Evolutionary conservation across 64 coral and sea anemone species (phyloP), one percentile per base, ranked within the genome.

Genomic region (Montipora sp.): DNA sequence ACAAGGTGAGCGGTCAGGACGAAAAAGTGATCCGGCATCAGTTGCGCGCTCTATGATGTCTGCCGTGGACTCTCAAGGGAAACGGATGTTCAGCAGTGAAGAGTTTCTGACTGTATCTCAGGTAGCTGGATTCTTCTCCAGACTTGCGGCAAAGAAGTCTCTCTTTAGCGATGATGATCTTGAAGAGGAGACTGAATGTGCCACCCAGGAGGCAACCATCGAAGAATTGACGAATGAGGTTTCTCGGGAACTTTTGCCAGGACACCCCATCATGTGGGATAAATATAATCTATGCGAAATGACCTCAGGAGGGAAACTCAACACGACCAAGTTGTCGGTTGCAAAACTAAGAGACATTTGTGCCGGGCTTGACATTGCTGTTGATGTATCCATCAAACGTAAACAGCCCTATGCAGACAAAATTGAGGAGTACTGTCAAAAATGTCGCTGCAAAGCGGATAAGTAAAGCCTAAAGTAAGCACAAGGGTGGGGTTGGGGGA

Each of bases 91-190:
- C 81, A 72, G 59, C 19, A 74, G 84, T 68, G 90, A 89, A 49
- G 95, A 96, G 58, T 96, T 89, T 88, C 87, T 96, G 68, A 90
- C 95, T 86, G 87, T 80, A 76, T 84, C 76, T 75, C 95, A 96
- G 47, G 67, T 96, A 48, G 51, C 90, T 89, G 87, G 90, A 78
- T 90, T 84, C 61, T 92, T 96, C 84, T 93, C 95, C 78, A 89
- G 91, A 89, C 87, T 84, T 83, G 78, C 95, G 14, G 67, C 91
- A 82, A 93, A 93, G 70, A 90, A 87, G 73, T 90, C 81, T 77
- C 75, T 94, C 63, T 81, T 83, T 75, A 88, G 36, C 36, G 81
- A 87, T 80, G 87, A 90, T 80, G 81, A 90, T 96, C 89, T 91
- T 21, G 67, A 83, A 77, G 75, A 87, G 74, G 83, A 74, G 21